Conservation (phyloP, 2,113 vertebrate species). For the Cephalopholis sonnerati region DNA sequence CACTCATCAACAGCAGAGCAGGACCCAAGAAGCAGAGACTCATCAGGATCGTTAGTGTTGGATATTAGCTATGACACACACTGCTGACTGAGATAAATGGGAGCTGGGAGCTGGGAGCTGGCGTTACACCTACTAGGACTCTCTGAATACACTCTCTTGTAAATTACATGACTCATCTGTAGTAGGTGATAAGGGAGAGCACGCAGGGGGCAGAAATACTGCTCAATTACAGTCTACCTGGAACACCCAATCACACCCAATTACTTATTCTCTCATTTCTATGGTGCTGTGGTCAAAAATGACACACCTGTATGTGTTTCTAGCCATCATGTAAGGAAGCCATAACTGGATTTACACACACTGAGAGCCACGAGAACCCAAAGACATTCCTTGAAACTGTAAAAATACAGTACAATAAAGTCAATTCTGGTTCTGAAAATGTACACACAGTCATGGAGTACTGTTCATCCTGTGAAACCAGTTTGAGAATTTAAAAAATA, state of each 20-base stretch:
- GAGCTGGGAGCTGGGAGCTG: too few relatives aligned
- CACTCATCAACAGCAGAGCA: not conserved
- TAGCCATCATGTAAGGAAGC: not conserved
- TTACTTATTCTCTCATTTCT: not conserved
- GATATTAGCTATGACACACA: not conserved
- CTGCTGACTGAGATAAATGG: not conserved
- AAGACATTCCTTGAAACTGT: not conserved
- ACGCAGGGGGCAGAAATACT: not conserved
- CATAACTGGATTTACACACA: not conserved
- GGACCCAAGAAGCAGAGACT: not conserved
- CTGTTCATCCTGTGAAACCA: not conserved
- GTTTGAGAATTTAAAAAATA: too few relatives aligned
- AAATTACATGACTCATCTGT: slow-evolving; percentile 3
- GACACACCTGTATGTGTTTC: not conserved
- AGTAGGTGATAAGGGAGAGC: not conserved
- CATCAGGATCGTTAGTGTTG: not conserved
- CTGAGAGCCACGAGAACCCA: not conserved
- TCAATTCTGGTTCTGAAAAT: not conserved
- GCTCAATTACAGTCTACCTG: not conserved
- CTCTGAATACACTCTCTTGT: not conserved
- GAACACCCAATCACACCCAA: not conserved
- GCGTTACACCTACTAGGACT: not conserved
- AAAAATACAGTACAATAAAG: not conserved
- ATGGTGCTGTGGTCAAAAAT: not conserved
- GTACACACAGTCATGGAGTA: not conserved